These are phyloP conservation scores for Epinephelus malabaricus DNA, from an alignment of 2,797 vertebrate species.

Conservation along the genomic window DNA sequence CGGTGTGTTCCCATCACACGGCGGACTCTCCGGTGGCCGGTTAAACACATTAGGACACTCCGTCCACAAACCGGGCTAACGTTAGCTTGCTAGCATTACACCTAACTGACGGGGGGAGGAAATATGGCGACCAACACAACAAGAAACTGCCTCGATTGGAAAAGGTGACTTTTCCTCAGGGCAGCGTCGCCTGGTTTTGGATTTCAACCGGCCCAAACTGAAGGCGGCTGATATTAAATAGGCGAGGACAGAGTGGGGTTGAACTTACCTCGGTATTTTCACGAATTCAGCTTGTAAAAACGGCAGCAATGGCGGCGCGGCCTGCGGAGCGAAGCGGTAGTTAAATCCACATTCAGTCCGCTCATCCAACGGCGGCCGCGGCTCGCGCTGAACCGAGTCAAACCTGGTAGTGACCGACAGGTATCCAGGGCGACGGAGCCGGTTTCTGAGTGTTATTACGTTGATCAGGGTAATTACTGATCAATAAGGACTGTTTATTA, in stretches of 20 bases:
- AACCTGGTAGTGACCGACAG: conserved; percentile 36
- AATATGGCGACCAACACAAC: conserved; percentile 95
- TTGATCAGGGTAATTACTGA: conserved; percentile 5
- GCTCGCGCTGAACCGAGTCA: conserved; percentile 62
- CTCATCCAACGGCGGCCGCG: conserved; percentile 72
- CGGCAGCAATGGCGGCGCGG: conserved; percentile 84
- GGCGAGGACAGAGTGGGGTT: rapidly evolving
- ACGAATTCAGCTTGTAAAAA: conserved; percentile 73
- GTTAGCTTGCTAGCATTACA: conserved; percentile 64
- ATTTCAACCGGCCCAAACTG: not conserved
- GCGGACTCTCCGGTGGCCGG: conserved; percentile 16
- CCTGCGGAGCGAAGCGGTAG: conserved; percentile 80
- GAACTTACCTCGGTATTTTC: conserved; percentile 72
- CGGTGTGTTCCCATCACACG: not conserved
- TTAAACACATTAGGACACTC: conserved; percentile 58
- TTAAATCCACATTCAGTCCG: conserved; percentile 82
- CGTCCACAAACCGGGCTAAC: conserved; percentile 69
- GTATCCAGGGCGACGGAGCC: conserved; percentile 76
- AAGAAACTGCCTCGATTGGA: conserved; percentile 68
- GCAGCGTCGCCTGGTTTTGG: rapidly evolving
- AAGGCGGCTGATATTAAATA: rapidly evolving
- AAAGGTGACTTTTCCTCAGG: conserved; percentile 16
- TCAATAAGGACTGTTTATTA: conserved; percentile 27
- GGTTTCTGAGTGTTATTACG: conserved; percentile 25
- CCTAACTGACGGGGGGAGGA: conserved; percentile 71